These are phyloP conservation scores for Pipa parva DNA, from an alignment of 2,113 vertebrate species.

Conservation along the genomic window DNA sequence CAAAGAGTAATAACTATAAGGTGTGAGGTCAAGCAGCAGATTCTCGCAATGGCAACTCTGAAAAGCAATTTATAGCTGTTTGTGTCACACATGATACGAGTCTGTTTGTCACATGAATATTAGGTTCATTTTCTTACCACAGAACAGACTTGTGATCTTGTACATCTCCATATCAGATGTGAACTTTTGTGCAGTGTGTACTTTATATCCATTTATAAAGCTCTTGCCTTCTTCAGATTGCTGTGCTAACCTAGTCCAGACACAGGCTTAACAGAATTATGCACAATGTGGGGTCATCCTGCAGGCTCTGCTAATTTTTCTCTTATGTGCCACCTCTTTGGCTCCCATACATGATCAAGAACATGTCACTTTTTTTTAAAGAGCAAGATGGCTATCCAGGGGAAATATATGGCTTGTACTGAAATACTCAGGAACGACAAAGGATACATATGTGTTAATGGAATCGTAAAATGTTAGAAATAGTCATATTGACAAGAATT, in stretches of 20 bases:
- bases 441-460: no score
- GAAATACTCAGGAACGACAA: no score
- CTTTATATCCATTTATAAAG: background rate
- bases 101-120: slow-evolving; percentile 2
- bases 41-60: no score
- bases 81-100: background rate
- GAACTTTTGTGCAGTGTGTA: background rate
- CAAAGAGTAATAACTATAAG: no score
- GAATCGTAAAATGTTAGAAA: no score
- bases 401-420: no score
- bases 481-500: no score
- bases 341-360: background rate
- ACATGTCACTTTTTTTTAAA: no score
- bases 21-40: no score
- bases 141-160: background rate
- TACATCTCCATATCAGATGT: background rate
- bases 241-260: background rate
- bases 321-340: slow-evolving; percentile 10
- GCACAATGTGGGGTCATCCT: background rate
- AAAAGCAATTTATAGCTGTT: background rate
- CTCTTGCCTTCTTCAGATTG: background rate
- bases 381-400: no score
- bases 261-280: background rate
- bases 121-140: background rate
- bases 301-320: background rate